Evolutionary conservation across 2,888 invertebrate species (phyloP).

Genomic region (Trilocha varians): DNA sequence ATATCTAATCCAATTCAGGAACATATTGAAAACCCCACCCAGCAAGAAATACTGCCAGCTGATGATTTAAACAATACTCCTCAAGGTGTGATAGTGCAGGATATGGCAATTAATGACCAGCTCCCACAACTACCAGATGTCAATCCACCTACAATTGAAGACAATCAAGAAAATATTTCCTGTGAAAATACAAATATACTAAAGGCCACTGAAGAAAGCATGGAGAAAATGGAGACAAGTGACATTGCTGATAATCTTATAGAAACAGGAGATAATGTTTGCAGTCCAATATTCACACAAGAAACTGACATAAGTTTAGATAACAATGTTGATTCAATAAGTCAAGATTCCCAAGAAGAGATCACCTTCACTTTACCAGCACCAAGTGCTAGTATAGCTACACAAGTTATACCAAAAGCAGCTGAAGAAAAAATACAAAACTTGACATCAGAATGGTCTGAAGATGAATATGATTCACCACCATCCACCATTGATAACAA

Average conservation of each 20-base stretch:
- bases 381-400: slow-evolving; percentile 10
- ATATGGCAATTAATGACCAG: slow-evolving; percentile 1
- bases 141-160: background rate
- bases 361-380: slow-evolving; percentile 9
- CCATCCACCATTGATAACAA: slow-evolving; percentile 11
- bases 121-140: background rate
- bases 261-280: background rate
- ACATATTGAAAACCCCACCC: background rate
- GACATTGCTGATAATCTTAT: background rate
- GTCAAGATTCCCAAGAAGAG: slow-evolving; percentile 4
- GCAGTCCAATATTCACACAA: slow-evolving; percentile 5
- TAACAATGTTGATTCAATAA: slow-evolving; percentile 7
- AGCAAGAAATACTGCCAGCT: background rate
- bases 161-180: background rate
- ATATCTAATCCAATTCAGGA: background rate
- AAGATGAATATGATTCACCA: slow-evolving; percentile 39
- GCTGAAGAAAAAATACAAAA: slow-evolving; percentile 31
- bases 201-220: background rate
- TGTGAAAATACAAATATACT: slow-evolving; percentile 2
- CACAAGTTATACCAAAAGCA: slow-evolving; percentile 20
- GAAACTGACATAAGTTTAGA: slow-evolving; percentile 3
- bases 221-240: background rate
- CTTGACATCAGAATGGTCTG: slow-evolving; percentile 53
- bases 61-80: background rate
- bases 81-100: slow-evolving; percentile 6